These are phyloP conservation scores for Chironex yamaguchii DNA, from an alignment of 30 jellyfish, hydroid and myxozoan genomes.

Conservation along the genomic window DNA sequence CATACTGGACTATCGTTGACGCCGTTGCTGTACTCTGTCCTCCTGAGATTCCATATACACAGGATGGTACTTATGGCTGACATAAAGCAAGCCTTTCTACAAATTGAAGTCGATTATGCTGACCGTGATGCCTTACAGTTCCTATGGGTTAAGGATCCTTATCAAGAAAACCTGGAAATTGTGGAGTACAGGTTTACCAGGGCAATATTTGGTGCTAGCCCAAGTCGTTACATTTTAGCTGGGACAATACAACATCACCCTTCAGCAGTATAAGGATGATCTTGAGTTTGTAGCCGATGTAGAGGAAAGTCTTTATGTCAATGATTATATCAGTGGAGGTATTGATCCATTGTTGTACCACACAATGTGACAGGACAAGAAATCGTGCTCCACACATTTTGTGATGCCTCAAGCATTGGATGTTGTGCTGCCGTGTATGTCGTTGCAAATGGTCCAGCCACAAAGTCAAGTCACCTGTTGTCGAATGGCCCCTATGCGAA, in stretches of 20 bases:
- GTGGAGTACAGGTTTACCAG: neutral
- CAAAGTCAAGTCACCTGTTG: neutral
- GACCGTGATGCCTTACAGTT: neutral
- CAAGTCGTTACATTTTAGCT: neutral
- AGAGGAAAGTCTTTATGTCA: neutral
- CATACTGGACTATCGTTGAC: neutral
- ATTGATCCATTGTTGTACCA: too few species aligned
- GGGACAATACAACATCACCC: neutral
- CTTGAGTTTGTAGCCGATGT: neutral
- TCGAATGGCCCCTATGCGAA: neutral
- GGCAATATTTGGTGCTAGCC: neutral
- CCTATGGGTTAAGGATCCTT: neutral
- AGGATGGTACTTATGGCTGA: neutral
- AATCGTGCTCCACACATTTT: too few species aligned
- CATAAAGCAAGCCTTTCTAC: neutral
- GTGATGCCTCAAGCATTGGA: too few species aligned
- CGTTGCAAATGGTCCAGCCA: too few species aligned
- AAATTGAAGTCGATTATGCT: neutral
- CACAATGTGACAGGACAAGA: too few species aligned
- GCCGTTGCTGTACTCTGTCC: neutral
- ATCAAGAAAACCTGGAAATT: neutral
- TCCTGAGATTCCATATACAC: neutral
- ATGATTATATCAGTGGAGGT: neutral
- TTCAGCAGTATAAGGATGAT: neutral
- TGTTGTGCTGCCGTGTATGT: too few species aligned